Conservation (phyloP, 2,113 vertebrate species). For the Myrmecobius fasciatus region DNA sequence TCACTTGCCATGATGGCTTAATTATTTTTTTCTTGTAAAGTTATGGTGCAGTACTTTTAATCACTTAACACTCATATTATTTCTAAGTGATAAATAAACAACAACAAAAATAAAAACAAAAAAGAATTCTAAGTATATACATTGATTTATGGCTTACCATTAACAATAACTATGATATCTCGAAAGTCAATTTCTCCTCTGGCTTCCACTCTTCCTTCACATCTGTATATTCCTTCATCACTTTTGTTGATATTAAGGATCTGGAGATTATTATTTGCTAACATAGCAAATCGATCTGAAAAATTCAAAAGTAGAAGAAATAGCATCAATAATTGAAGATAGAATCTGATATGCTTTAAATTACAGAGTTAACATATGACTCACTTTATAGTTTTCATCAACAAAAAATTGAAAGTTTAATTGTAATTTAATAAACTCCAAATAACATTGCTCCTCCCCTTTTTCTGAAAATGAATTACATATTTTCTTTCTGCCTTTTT, state of each 20-base stretch:
- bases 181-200: conserved; percentile 98
- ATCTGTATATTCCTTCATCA: conserved; percentile 97
- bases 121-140: not conserved
- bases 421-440: conserved; percentile 70
- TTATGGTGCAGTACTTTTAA: not conserved
- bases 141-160: conserved; percentile 88
- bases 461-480: conserved; percentile 56
- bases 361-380: conserved; percentile 58
- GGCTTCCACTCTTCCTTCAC: conserved; percentile 97
- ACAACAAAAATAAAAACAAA: conserved; percentile 41
- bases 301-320: conserved; percentile 71
- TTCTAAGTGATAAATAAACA: not conserved
- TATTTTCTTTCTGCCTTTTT: conserved; percentile 56
- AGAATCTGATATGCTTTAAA: not conserved
- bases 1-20: not conserved
- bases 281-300: conserved; percentile 91
- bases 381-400: conserved; percentile 56
- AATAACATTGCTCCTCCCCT: conserved; percentile 25
- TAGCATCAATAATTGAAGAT: conserved; percentile 58
- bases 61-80: not conserved
- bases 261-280: conserved; percentile 96
- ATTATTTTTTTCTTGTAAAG: not conserved
- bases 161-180: conserved; percentile 95
- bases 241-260: conserved; percentile 95
- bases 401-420: conserved; percentile 80